Evolutionary conservation across 2,797 vertebrate genomes (phyloP).

Genomic region (Pitangus sulphuratus): DNA sequence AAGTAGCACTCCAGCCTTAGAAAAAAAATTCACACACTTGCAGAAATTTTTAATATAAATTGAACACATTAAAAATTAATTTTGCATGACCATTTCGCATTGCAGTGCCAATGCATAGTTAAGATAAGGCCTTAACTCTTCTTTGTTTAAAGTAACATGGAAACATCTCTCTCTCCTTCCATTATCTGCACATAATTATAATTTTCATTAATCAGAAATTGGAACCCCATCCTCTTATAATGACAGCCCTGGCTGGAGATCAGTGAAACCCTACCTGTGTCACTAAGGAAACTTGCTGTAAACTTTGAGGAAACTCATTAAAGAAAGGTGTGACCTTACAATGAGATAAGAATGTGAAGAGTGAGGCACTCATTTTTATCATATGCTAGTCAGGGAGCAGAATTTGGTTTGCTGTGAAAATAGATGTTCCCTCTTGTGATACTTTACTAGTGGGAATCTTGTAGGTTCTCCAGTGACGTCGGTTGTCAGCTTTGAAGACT

Average conservation of each 20-base stretch:
- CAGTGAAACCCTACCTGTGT: conserved; percentile 84
- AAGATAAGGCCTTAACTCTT: conserved; percentile 85
- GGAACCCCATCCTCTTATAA: conserved; percentile 66
- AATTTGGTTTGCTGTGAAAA: conserved; percentile 79
- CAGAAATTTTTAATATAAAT: conserved; percentile 90
- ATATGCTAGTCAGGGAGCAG: conserved; percentile 68
- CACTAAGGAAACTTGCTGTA: conserved; percentile 75
- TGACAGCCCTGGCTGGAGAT: conserved; percentile 76
- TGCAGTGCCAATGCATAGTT: conserved; percentile 83
- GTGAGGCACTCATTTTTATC: conserved; percentile 60
- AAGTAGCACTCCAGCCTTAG: conserved; percentile 84
- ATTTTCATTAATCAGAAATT: conserved; percentile 84
- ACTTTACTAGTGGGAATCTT: not conserved
- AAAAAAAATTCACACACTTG: conserved; percentile 85
- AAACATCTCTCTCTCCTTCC: conserved; percentile 67
- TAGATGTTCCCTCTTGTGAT: not conserved
- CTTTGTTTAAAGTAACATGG: conserved; percentile 84
- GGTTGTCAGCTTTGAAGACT: conserved; percentile 72
- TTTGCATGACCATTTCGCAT: conserved; percentile 88
- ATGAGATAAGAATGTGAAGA: conserved; percentile 73
- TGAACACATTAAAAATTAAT: conserved; percentile 89
- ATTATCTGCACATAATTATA: conserved; percentile 82
- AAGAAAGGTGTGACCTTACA: conserved; percentile 83
- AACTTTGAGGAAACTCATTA: conserved; percentile 90
- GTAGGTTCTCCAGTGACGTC: conserved; percentile 65